Conservation (phyloP, 2,113 vertebrate species). For the Ceyx cyanopectus region DNA sequence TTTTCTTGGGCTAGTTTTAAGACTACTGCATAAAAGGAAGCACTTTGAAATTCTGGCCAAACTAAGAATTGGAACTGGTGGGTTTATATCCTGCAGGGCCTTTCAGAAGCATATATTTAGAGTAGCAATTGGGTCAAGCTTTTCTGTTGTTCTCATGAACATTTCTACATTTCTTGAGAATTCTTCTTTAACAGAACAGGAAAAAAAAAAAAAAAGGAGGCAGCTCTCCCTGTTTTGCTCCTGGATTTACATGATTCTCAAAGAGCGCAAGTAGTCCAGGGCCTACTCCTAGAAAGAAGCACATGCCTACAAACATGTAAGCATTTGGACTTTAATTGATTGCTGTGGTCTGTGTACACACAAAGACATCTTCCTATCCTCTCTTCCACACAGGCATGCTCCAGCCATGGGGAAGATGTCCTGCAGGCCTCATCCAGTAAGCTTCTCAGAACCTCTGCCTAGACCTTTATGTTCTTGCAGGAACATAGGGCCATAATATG, state of each 20-base stretch:
- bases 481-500: neutral
- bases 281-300: neutral
- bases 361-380: neutral
- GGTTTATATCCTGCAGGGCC: slow-evolving; percentile 32
- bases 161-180: neutral
- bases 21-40: slow-evolving; percentile 58
- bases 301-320: neutral
- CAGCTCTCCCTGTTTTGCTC: fast-evolving
- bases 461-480: neutral
- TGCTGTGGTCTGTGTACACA: fast-evolving
- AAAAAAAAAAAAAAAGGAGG: neutral
- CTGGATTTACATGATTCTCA: neutral
- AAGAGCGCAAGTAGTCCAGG: neutral
- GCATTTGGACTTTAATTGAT: fast-evolving
- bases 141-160: neutral
- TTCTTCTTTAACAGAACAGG: neutral
- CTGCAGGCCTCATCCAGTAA: neutral
- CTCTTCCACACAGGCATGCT: fast-evolving
- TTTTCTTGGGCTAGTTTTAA: slow-evolving; percentile 52
- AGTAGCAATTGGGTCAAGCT: neutral
- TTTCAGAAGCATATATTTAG: slow-evolving; percentile 31
- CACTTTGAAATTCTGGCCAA: slow-evolving; percentile 48
- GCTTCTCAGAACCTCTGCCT: neutral
- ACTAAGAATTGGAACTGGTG: slow-evolving; percentile 8
- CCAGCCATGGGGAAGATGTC: fast-evolving